Evolutionary conservation across 2,888 invertebrate genomes (phyloP), one percentile per base, ranked within the genome.

Genomic region (Mayetiola destructor): DNA sequence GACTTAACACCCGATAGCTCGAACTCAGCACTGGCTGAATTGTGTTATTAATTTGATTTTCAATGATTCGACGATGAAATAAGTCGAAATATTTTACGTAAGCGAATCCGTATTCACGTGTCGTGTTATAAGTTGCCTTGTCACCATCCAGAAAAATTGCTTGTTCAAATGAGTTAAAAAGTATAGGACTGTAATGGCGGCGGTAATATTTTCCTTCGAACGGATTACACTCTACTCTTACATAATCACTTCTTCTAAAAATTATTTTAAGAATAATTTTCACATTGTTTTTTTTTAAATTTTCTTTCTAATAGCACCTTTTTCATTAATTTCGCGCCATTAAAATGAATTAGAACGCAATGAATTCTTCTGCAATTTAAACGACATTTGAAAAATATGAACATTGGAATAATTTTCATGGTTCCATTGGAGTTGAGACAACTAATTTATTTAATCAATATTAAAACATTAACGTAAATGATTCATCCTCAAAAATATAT

Each of bases 111-210:
- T 9, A 48, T 27, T 48, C 48, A 48, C 48, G 23, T 23, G 23
- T 4, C 23, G 14, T 20, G 21, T 23, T n/a, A n/a, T n/a, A n/a
- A n/a, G 27, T 14, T 27, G 48, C 3, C 12, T n/a, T 27, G n/a
- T 48, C 48, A 48, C 48, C 6, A 27, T 48, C 29, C 48, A 48
- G 48, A 27, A n/a, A 48, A 48, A 48, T 48, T 3, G 27, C 27
- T 23, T 27, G 27, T n/a, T 27, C 2, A 48, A 27, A 6, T 6
- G 29, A 48, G 27, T 27, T 12, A 16, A 37, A 5, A 37, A 37
- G n/a, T n/a, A 14, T 39, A 16, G 48, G 27, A 48, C 27, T 48
- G 48, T 48, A 48, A 48, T 48, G 48, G 48, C 48, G 48, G 48
- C 48, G 48, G 18, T 48, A 16, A 39, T 48, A n/a, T 10, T 27